Evolutionary conservation across 2,888 invertebrate species (phyloP), one percentile per base, ranked within the genome.

Genomic region (Bellardia pandia): DNA sequence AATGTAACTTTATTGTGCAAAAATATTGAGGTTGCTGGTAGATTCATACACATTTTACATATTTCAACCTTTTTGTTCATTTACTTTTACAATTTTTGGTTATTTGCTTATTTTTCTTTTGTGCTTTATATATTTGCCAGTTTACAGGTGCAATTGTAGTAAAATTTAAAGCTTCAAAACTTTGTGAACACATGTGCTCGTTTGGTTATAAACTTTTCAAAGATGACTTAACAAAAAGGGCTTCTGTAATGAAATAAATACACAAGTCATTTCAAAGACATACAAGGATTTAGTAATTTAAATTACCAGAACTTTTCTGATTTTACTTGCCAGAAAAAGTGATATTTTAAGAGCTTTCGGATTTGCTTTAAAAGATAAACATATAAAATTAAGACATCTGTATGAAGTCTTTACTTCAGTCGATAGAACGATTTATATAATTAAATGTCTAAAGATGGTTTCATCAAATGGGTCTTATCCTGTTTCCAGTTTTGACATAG

Each of bases 81-180:
- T 64, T 42, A 11, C 64, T 9, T 6, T 3, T 42, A 14, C 2
- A 42, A 9, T 64, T 64, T n/a, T 64, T 37, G 53, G 53, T 53
- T 62, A n/a, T 37, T 13, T 60, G 37, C 6, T 37, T 0, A 8
- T 37, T 2, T 56, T 56, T 58, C 1, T 16, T 3, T 13, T 42
- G 40, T 64, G n/a, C n/a, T 7, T 16, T 9, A 64, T 1, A 64
- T 40, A 42, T 42, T 42, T 58, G 30, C 11, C 14, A 16, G 45
- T 23, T 30, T 45, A 45, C 66, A 68, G 66, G 23, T 68, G 66
- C 2, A 30, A 14, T 68, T 68, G 16, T 45, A 45, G 45, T 11
- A 68, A 68, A 60, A 2, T 30, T 68, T 30, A 45, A 68, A 45
- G 45, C 42, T 45, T 45, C 2, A 30, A 45, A 68, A 68, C 23